Evolutionary conservation across 2,113 vertebrate genomes (phyloP).

Genomic region (Polypterus bichir): DNA sequence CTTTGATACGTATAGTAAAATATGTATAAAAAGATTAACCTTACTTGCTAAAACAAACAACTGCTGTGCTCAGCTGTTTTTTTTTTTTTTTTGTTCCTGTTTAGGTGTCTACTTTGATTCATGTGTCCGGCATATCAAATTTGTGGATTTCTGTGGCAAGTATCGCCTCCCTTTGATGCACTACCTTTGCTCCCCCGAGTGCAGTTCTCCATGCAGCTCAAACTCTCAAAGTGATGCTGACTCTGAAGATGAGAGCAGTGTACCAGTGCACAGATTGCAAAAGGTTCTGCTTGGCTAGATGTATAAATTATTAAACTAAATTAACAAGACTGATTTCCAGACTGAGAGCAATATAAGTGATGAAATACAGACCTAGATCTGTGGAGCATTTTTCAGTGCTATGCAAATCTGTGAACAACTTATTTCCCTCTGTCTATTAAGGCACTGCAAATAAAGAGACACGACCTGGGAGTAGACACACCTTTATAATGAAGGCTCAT

Average conservation of each 20-base stretch:
- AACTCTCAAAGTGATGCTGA: constrained; percentile 88
- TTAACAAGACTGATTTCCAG: too few species aligned
- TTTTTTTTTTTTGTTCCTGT: neutral
- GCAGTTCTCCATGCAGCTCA: constrained; percentile 88
- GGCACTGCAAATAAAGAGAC: too few species aligned
- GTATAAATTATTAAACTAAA: too few species aligned
- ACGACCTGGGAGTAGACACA: too few species aligned
- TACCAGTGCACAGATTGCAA: constrained; percentile 80
- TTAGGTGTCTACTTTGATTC: constrained; percentile 96
- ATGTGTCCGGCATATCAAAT: constrained; percentile 94
- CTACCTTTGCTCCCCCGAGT: constrained; percentile 94
- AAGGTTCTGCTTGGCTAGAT: constrained; percentile 85
- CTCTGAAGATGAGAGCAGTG: constrained; percentile 80
- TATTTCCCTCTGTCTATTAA: too few species aligned
- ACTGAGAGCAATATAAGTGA: too few species aligned
- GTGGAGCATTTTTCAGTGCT: too few species aligned
- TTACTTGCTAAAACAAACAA: neutral
- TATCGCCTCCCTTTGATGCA: constrained; percentile 95
- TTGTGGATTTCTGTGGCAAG: constrained; percentile 97
- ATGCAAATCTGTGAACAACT: too few species aligned
- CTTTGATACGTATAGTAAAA: neutral
- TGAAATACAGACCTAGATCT: too few species aligned
- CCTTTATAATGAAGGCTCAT: too few species aligned
- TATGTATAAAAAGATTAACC: neutral
- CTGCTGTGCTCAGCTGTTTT: too few species aligned